These are phyloP conservation scores for Fragum fragum DNA, from an alignment of 2,888 invertebrate species.

Conservation along the genomic window DNA sequence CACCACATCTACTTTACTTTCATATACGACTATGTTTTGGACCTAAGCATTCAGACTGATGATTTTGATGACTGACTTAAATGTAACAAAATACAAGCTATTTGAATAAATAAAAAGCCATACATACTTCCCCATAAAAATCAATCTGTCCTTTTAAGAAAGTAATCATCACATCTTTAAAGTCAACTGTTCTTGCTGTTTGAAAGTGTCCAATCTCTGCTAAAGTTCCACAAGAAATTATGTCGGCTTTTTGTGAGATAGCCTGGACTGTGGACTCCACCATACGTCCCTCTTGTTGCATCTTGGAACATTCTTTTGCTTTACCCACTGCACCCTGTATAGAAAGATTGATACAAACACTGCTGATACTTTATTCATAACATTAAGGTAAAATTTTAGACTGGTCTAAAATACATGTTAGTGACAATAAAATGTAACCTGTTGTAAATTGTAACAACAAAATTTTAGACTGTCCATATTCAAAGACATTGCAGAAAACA, in stretches of 20 bases:
- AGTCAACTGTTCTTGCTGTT: constrained; percentile 93
- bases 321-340: constrained; percentile 91
- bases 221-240: constrained; percentile 96
- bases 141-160: constrained; percentile 95
- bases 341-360: not conserved
- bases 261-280: constrained; percentile 93
- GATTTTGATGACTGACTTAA: no score
- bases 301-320: constrained; percentile 94
- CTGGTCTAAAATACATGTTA: not conserved
- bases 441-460: not conserved
- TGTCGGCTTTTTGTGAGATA: constrained; percentile 94
- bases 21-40: no score
- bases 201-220: constrained; percentile 98
- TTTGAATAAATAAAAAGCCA: no score
- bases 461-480: no score
- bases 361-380: not conserved
- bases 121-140: constrained; percentile 93
- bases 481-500: no score
- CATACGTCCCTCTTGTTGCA: constrained; percentile 94
- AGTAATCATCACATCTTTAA: constrained; percentile 94
- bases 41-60: no score
- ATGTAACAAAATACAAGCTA: no score
- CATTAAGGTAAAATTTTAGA: not conserved
- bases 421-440: not conserved
- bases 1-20: no score